phyloP scores from a whole-genome alignment of 2,797 vertebrate species.

The Stomatorhinus walkeri region DNA sequence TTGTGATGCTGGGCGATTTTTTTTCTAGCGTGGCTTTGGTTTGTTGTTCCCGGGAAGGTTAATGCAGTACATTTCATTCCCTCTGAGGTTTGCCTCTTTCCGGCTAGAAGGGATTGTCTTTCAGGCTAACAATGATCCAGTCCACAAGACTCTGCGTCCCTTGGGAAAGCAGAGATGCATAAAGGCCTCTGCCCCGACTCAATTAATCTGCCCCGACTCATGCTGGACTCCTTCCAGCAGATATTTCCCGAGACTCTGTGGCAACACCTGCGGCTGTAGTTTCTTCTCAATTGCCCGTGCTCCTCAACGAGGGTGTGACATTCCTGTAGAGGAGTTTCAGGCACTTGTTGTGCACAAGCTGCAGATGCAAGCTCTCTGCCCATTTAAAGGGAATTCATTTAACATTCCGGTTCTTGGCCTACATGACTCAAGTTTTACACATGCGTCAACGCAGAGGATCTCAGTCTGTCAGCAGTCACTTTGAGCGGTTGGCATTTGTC shows the following conservation, averaged over 20 bases:
- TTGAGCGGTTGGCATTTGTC: not conserved
- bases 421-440: not conserved
- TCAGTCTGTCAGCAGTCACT: not conserved
- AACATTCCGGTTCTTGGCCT: not conserved
- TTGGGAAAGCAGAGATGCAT: not conserved
- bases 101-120: slow-evolving; percentile 10
- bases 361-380: not conserved
- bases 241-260: not conserved
- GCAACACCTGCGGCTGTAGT: not conserved
- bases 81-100: not conserved
- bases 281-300: not conserved
- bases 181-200: not conserved
- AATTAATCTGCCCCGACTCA: not conserved
- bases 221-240: not conserved
- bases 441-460: not conserved
- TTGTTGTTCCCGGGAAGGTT: not conserved
- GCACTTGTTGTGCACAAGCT: too few relatives aligned
- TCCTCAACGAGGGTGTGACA: not conserved
- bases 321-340: not conserved
- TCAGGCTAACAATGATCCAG: not conserved
- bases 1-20: not conserved
- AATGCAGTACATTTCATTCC: not conserved
- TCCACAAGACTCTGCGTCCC: not conserved
- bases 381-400: not conserved
- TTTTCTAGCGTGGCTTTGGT: not conserved